Conservation (phyloP, 2,797 vertebrate species). For the Spinibarbus caldwelli region DNA sequence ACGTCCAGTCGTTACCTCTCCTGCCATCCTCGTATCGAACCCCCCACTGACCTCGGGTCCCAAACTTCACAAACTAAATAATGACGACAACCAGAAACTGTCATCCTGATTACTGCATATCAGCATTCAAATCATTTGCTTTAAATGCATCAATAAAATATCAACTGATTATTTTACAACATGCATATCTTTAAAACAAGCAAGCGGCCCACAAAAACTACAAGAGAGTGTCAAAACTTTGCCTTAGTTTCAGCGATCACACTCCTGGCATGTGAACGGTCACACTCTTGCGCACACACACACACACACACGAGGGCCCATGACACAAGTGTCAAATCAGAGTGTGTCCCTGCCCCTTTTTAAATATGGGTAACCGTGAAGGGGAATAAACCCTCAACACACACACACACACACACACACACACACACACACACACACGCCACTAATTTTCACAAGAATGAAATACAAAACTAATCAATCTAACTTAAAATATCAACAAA, state of each 20-base stretch:
- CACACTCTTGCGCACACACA: constrained; percentile 24
- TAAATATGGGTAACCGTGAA: constrained; percentile 22
- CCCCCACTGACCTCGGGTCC: neutral
- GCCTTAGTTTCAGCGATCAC: constrained; percentile 9
- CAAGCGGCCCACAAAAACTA: constrained; percentile 37
- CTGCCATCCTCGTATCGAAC: constrained; percentile 12
- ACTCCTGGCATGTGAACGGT: constrained; percentile 32
- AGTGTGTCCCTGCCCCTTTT: constrained; percentile 26
- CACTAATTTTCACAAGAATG: neutral
- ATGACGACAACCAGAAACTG: neutral
- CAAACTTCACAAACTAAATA: constrained; percentile 17
- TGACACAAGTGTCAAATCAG: constrained; percentile 40
- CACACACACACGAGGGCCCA: constrained; percentile 23
- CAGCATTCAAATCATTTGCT: constrained; percentile 3
- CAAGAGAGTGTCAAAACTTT: constrained; percentile 17
- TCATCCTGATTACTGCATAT: neutral
- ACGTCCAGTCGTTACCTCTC: constrained; percentile 24
- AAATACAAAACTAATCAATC: neutral
- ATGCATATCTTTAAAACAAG: neutral
- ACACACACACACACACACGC: neutral
- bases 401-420: neutral
- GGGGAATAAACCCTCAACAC: neutral
- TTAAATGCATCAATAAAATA: neutral
- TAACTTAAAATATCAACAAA: neutral
- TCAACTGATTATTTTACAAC: neutral